These are phyloP conservation scores for Exephanes ischioxanthus DNA, from an alignment of 2,888 invertebrate species.

Conservation along the genomic window DNA sequence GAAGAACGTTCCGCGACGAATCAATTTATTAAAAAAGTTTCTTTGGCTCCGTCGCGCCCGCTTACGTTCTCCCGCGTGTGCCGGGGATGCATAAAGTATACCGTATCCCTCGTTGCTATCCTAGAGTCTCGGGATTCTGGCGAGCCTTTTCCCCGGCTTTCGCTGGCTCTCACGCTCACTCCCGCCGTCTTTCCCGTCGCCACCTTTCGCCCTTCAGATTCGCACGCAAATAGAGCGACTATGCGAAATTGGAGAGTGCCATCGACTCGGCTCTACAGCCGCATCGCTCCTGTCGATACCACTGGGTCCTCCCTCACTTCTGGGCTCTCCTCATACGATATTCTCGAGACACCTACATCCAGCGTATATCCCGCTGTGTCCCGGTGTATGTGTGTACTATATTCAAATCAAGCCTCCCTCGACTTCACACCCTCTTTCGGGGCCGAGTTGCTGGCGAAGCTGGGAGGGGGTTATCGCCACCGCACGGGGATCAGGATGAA, in stretches of 20 bases:
- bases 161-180: not conserved
- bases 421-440: conserved; percentile 46
- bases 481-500: conserved; percentile 6
- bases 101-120: not conserved
- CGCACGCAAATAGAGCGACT: conserved; percentile 56
- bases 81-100: conserved; percentile 41
- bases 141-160: conserved; percentile 8
- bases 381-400: conserved; percentile 20
- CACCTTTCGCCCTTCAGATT: conserved; percentile 20
- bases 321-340: conserved; percentile 21
- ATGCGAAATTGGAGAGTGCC: conserved; percentile 54
- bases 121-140: not conserved
- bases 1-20: conserved; percentile 5
- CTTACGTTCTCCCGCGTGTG: conserved; percentile 10
- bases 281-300: conserved; percentile 1
- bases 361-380: not conserved
- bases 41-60: conserved; percentile 35
- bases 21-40: conserved; percentile 62
- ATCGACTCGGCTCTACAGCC: conserved; percentile 24
- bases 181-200: conserved; percentile 1
- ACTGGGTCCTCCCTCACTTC: not conserved
- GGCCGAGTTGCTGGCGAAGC: conserved; percentile 3
- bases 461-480: conserved; percentile 9
- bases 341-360: conserved; percentile 29
- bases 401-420: conserved; percentile 55